These are phyloP conservation scores for Planococcus citri DNA, from an alignment of 1,140 invertebrate genomes.

Conservation along the genomic window DNA sequence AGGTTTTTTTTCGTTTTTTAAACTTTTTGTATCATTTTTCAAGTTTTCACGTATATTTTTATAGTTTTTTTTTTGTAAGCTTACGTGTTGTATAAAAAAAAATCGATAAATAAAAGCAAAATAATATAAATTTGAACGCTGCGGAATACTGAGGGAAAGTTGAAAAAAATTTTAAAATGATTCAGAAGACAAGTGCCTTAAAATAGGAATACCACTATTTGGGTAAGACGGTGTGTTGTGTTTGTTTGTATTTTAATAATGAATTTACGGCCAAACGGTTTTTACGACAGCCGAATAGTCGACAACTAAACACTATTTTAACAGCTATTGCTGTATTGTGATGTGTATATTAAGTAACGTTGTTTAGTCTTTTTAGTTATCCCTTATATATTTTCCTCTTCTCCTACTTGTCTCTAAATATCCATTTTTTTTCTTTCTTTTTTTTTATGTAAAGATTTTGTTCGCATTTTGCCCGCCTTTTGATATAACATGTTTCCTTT, in stretches of 20 bases:
- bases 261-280: slow-evolving; percentile 8
- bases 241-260: slow-evolving; percentile 13
- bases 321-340: slow-evolving; percentile 10
- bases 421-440: too few species aligned
- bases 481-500: neutral
- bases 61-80: neutral
- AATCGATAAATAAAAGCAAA: too few species aligned
- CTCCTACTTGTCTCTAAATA: neutral
- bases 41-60: neutral
- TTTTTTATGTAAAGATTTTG: neutral
- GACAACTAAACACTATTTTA: neutral
- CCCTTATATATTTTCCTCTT: neutral
- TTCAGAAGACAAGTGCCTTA: neutral
- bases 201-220: neutral
- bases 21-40: neutral
- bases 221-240: slow-evolving; percentile 17
- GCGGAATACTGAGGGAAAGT: neutral
- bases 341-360: slow-evolving; percentile 17
- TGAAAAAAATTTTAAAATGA: neutral
- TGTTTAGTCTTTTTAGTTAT: slow-evolving; percentile 4
- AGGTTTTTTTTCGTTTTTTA: neutral
- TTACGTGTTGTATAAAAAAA: too few species aligned
- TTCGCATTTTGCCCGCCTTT: neutral
- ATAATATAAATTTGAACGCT: too few species aligned
- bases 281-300: neutral